phyloP scores from a whole-genome alignment of 2,888 invertebrate genomes.

The Cetonia aurata region DNA sequence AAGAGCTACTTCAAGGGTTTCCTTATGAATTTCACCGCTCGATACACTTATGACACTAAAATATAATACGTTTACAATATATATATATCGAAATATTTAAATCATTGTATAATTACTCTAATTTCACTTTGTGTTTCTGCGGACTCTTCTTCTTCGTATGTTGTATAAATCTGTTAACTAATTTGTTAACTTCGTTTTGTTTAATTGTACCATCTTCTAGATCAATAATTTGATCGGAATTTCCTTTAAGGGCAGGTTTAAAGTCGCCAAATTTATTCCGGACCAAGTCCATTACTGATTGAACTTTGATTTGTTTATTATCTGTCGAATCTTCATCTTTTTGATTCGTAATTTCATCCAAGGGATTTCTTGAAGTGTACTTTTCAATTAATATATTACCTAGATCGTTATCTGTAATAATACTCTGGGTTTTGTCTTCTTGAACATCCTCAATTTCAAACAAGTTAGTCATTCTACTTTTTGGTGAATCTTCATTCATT shows the following conservation, averaged over 20 bases:
- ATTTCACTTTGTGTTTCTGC: constrained; percentile 70
- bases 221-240: constrained; percentile 72
- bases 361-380: too few species aligned
- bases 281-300: constrained; percentile 46
- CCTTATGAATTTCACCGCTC: constrained; percentile 66
- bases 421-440: too few species aligned
- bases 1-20: constrained; percentile 60
- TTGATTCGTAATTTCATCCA: constrained; percentile 18
- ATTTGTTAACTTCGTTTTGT: constrained; percentile 73
- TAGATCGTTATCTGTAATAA: constrained; percentile 30
- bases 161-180: constrained; percentile 80
- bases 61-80: constrained; percentile 43
- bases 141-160: constrained; percentile 73
- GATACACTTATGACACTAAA: constrained; percentile 64
- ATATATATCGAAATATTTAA: background rate
- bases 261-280: constrained; percentile 59
- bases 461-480: too few species aligned
- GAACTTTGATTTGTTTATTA: constrained; percentile 23
- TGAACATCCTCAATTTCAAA: background rate
- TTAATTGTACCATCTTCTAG: constrained; percentile 69
- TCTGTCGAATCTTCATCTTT: background rate
- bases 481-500: constrained; percentile 49
- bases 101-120: constrained; percentile 66
- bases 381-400: constrained; percentile 37
- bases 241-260: constrained; percentile 70